Conservation (phyloP, 2,113 vertebrate species). For the Condylura cristata region DNA sequence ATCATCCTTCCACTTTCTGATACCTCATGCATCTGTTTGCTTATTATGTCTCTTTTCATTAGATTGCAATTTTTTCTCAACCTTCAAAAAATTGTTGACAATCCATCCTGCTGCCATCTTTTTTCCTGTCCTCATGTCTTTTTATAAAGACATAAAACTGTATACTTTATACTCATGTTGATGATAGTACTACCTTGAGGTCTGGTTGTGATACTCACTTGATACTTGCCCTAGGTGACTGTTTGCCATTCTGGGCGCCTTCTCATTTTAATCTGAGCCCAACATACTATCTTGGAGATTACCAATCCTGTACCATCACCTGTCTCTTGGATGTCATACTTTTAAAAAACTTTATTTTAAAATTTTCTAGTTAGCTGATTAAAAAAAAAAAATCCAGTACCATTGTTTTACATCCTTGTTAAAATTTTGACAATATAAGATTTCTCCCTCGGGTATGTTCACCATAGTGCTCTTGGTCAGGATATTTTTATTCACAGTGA, state of each 20-base stretch:
- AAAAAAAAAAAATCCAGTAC: too few relatives aligned
- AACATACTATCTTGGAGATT: background rate
- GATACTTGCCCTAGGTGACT: background rate
- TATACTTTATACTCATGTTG: background rate
- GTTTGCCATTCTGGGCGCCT: background rate
- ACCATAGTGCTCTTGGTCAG: background rate
- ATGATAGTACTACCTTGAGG: background rate
- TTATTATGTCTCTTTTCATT: background rate
- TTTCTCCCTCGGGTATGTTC: too few relatives aligned
- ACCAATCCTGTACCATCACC: background rate
- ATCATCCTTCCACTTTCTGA: background rate
- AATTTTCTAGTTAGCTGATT: too few relatives aligned
- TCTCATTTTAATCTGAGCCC: background rate
- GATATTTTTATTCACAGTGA: background rate
- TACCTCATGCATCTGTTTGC: background rate
- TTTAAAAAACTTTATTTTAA: too few relatives aligned
- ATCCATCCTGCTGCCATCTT: too few relatives aligned
- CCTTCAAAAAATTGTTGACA: too few relatives aligned
- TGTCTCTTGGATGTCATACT: background rate
- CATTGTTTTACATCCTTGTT: too few relatives aligned
- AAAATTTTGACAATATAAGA: too few relatives aligned
- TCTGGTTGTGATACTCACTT: background rate
- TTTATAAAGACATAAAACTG: too few relatives aligned
- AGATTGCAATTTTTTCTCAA: background rate
- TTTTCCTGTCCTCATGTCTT: too few relatives aligned